Base-by-base conservation (phyloP, 2,113 vertebrate genomes). In the Penelope pileata region DNA sequence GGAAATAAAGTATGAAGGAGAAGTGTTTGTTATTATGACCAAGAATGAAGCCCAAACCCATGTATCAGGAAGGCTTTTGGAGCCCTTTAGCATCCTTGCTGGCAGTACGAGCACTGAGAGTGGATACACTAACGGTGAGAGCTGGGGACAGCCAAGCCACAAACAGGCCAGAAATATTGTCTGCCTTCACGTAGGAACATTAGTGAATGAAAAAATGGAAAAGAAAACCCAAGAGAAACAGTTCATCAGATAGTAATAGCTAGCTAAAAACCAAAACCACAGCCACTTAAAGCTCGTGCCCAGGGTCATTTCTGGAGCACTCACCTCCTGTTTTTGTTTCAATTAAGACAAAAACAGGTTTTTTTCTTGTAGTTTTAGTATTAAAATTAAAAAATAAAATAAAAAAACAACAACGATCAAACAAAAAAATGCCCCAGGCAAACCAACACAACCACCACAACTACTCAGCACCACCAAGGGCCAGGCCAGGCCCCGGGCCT, bases 231-330 rank as follows among this genome's bases (percentile, higher is more conserved):
- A 80, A 26, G 12, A 91, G 77, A 88, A 93, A 91, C 2, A 0
- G 66, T 86, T 95, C 53, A 93, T 89, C 91, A 91, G 91, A 91
- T 84, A 89, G 89, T 53, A 72, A 10, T 3, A 88, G 72, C 76
- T 24, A 70, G 56, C 26, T 83, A 68, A 91, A 86, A 91, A 92
- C 70, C 87, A 76, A 97, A 96, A 82, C 86, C 95, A 93, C 95
- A 96, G 83, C 43, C 80, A 59, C 91, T n/a, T 18, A 19, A 27
- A 48, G 64, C 69, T 56, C 36, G 34, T 27, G 56, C 36, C 24
- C 76, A 14, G 53, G 10, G n/a, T 75, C 72, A 43, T 69, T 94
- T 73, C 89, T 87, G 86, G 77, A 77, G 86, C 89, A 32, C 67
- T 79, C 77, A 60, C 45, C 92, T 91, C 88, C 69, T 86, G 62